These are phyloP conservation scores for Glaucomys volans DNA, from an alignment of 2,113 vertebrate species.

Conservation along the genomic window DNA sequence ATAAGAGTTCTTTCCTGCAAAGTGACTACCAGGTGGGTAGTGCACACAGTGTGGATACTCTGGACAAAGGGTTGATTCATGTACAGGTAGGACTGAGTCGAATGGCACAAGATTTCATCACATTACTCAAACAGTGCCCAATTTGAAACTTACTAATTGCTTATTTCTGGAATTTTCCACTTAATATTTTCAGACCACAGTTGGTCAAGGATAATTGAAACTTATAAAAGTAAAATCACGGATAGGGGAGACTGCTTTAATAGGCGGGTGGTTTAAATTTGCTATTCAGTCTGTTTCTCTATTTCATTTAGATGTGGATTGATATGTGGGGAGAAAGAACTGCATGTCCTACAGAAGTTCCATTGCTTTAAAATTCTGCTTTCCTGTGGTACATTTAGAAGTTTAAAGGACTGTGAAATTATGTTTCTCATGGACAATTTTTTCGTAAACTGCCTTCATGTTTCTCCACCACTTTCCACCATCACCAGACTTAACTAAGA, in stretches of 20 bases:
- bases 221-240: background rate
- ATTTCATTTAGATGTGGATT: background rate
- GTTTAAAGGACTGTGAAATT: background rate
- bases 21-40: background rate
- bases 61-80: background rate
- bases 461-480: no score
- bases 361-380: background rate
- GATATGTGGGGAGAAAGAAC: background rate
- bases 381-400: background rate
- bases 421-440: no score
- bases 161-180: no score
- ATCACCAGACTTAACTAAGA: background rate
- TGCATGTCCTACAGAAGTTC: background rate
- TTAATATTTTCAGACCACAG: background rate
- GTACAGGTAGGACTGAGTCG: background rate
- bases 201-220: background rate
- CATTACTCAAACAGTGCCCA: background rate
- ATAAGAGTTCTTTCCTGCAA: background rate
- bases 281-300: constrained; percentile 4
- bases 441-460: background rate
- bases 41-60: background rate
- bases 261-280: background rate
- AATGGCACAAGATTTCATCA: background rate
- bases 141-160: background rate
- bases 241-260: background rate